A percentile compares a stretch with the other conserved stretches of the same genome.
These are phyloP conservation scores for Hemiscyllium ocellatum DNA, from an alignment of 2,113 vertebrate genomes.

Conservation along the genomic window DNA sequence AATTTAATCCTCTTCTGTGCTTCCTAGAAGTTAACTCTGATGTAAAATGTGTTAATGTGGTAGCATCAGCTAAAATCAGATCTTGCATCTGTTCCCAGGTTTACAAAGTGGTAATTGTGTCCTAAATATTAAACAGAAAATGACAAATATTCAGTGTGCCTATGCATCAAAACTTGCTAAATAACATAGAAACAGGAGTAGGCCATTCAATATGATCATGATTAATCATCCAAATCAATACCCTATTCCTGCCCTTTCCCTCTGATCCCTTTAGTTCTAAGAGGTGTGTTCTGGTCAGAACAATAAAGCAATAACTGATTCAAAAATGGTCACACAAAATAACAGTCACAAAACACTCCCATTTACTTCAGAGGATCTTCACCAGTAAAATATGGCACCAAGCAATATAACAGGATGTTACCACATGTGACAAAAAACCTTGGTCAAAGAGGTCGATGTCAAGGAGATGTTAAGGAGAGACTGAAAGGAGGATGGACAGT, in stretches of 20 bases:
- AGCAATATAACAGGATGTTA: not conserved
- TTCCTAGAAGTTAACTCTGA: not conserved
- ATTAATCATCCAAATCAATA: too few relatives aligned
- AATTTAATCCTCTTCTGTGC: not conserved
- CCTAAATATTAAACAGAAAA: not conserved
- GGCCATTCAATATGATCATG: too few relatives aligned
- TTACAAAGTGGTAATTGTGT: not conserved
- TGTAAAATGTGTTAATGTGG: too few relatives aligned
- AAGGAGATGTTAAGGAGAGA: not conserved
- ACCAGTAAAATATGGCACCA: not conserved
- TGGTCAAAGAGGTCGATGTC: not conserved
- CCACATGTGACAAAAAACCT: not conserved
- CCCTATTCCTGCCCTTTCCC: too few relatives aligned
- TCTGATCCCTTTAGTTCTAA: too few relatives aligned
- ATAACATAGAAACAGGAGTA: too few relatives aligned
- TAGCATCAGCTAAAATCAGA: not conserved
- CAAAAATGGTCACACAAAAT: not conserved
- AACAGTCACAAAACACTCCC: not conserved
- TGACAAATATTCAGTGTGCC: not conserved
- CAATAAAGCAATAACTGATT: not conserved
- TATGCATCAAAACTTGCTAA: not conserved
- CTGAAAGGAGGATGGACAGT: not conserved
- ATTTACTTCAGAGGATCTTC: not conserved
- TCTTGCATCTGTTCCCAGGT: not conserved
- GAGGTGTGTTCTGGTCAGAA: not conserved